Base-by-base conservation (phyloP, 2,888 invertebrate species). In the Sicus ferrugineus region DNA sequence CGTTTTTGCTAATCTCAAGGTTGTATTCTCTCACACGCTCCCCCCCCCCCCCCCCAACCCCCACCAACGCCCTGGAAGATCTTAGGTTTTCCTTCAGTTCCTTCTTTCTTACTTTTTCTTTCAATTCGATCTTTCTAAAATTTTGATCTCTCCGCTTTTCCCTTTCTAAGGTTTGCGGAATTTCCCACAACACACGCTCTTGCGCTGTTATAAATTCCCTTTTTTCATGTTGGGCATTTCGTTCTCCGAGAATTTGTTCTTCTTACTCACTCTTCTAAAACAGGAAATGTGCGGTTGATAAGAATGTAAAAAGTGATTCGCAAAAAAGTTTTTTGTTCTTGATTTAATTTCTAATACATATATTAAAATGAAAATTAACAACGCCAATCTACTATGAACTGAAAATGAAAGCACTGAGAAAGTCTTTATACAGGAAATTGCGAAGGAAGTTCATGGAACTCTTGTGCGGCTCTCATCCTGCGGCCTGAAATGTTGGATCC, bases 1-100 rank as follows among this genome's bases (percentile, higher is more conserved):
- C 54, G 54, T 54, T 54, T 9, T 54, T 54, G 46, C 30, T 64
- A 59, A 59, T 48, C 59, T 67, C 67, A 67, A 67, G 67, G 67
- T 67, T 67, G 67, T 31, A 19, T 67, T 58, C 58, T 19, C 23
- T 28, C 16, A 30, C n/a, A 11, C 46, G 31, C 54, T 42, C 19
- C 63, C n/a, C n/a, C n/a, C n/a, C n/a, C n/a, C n/a, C n/a, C n/a
- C n/a, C n/a, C n/a, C n/a, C n/a, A n/a, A n/a, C n/a, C n/a, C n/a
- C n/a, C n/a, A n/a, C n/a, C n/a, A n/a, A n/a, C n/a, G 19, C 42
- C 14, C 16, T 30, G 9, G 31, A 34, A 9, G 23, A 19, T 19
- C 6, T 54, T 46, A 28, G 3, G 3, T 30, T 63, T 48, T 28
- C 2, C 9, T 23, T 34, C 30, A 42, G 14, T 61, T 26, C 16